Evolutionary conservation across 2,888 invertebrate species (phyloP).

Genomic region (Seladonia tumulorum): DNA sequence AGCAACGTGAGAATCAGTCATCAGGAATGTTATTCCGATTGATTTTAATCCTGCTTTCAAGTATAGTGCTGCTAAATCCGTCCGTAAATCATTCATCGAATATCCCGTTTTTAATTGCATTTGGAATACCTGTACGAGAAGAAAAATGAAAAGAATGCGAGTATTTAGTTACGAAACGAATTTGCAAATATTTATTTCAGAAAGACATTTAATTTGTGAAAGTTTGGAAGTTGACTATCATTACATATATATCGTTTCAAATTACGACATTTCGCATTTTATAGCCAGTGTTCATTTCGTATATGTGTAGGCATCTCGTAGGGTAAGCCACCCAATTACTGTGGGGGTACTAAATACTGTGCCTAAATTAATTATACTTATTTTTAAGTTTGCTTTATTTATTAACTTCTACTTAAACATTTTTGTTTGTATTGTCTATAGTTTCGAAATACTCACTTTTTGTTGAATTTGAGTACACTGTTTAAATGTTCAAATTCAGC

Average conservation of each 20-base stretch:
- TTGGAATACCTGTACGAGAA: constrained; percentile 89
- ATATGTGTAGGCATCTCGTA: background rate
- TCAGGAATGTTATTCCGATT: constrained; percentile 93
- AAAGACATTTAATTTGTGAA: background rate
- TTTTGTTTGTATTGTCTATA: no score
- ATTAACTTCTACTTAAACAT: no score
- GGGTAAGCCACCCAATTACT: no score
- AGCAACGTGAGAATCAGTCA: constrained; percentile 97
- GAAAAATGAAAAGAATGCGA: background rate
- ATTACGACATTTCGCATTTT: no score
- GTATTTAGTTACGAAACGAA: background rate
- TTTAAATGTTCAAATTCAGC: no score
- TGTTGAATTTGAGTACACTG: no score
- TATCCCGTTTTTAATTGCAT: constrained; percentile 96
- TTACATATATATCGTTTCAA: no score
- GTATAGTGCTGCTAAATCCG: constrained; percentile 91
- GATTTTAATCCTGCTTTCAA: constrained; percentile 94
- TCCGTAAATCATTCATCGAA: constrained; percentile 91
- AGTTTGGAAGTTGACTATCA: background rate
- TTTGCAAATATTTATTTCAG: background rate
- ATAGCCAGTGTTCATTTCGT: background rate
- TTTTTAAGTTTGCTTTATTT: no score
- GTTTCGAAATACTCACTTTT: no score
- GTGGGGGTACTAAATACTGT: no score
- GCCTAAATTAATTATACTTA: no score